Evolutionary conservation across 2,888 invertebrate species (phyloP).

Genomic region (Diplolepis rosae): DNA sequence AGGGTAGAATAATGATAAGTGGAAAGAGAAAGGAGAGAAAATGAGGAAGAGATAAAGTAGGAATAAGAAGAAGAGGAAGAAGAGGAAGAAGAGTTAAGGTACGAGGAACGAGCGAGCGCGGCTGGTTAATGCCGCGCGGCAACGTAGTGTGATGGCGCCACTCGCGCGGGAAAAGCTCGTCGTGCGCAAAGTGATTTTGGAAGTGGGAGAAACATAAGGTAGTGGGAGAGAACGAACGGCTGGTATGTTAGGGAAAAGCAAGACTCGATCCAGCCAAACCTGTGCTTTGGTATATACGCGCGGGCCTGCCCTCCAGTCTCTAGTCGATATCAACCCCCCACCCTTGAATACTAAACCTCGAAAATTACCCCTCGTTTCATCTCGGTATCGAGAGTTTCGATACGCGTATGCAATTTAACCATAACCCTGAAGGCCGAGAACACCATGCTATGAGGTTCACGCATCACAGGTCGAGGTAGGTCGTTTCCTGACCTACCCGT

Average conservation of each 20-base stretch:
- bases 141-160: conserved; percentile 54
- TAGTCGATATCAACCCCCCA: conserved; percentile 56
- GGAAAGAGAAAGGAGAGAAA: conserved; percentile 5
- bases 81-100: conserved; percentile 31
- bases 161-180: conserved; percentile 54
- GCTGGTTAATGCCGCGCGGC: conserved; percentile 45
- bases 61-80: conserved; percentile 11
- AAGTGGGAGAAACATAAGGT: not conserved
- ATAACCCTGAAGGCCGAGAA: conserved; percentile 21
- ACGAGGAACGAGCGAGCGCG: conserved; percentile 28
- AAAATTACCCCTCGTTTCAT: conserved; percentile 36
- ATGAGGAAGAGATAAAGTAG: not conserved
- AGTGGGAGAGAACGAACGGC: not conserved
- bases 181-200: conserved; percentile 31
- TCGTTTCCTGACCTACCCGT: conserved; percentile 22
- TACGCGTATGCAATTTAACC: not conserved
- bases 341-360: conserved; percentile 46
- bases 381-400: conserved; percentile 25
- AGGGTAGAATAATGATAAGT: conserved; percentile 20
- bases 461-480: conserved; percentile 13
- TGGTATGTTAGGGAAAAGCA: not conserved
- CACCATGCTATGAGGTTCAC: not conserved
- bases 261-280: conserved; percentile 6
- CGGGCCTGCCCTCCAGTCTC: conserved; percentile 50
- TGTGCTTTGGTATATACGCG: conserved; percentile 31